Percentiles rank a stretch among this genome's conserved stretches.
Conservation (phyloP, 2,888 invertebrate species). For the Xestia xanthographa region DNA sequence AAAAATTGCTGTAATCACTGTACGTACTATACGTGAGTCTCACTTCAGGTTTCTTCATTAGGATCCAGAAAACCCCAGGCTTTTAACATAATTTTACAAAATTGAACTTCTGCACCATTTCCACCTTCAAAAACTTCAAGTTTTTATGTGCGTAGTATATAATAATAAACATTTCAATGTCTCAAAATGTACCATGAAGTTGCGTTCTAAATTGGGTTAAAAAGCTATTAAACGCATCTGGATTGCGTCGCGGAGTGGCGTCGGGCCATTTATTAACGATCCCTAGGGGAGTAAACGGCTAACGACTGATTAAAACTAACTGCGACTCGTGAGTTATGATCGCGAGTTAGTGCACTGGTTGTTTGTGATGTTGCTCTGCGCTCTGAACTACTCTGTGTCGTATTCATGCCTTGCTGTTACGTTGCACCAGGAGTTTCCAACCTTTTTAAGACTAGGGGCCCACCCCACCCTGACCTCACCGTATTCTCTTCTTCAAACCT, state of each 20-base stretch:
- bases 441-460: not conserved
- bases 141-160: constrained; percentile 57
- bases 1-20: too few species aligned
- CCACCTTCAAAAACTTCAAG: constrained; percentile 28
- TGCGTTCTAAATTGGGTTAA: constrained; percentile 75
- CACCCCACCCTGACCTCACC: not conserved
- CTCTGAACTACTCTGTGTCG: constrained; percentile 15
- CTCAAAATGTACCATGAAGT: constrained; percentile 67
- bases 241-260: constrained; percentile 71
- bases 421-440: not conserved
- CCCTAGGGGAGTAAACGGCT: constrained; percentile 66
- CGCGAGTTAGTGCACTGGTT: constrained; percentile 56
- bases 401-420: constrained; percentile 26
- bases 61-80: not conserved
- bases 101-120: constrained; percentile 18
- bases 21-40: too few species aligned
- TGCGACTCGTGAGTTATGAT: constrained; percentile 71
- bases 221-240: constrained; percentile 82
- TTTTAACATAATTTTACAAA: not conserved
- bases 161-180: constrained; percentile 69
- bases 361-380: constrained; percentile 36
- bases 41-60: not conserved
- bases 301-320: constrained; percentile 79
- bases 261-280: constrained; percentile 74
- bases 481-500: too few species aligned